phyloP scores from a whole-genome alignment of 2,797 vertebrate genomes.

The Hemibagrus guttatus region DNA sequence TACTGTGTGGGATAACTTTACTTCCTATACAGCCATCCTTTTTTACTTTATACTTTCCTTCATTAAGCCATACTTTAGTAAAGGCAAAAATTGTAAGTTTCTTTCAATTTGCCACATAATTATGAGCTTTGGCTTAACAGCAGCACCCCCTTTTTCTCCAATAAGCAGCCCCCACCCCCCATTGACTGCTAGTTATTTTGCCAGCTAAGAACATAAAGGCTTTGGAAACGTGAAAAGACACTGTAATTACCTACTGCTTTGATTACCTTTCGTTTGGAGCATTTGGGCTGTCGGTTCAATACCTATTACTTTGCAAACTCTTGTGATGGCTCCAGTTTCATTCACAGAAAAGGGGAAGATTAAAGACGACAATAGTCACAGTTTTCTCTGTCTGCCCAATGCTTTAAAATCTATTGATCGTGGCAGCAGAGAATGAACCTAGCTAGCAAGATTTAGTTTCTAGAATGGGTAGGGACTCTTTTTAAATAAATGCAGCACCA shows the following conservation, averaged over 20 bases:
- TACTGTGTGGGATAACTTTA: slow-evolving; percentile 1
- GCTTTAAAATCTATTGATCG: slow-evolving; percentile 51
- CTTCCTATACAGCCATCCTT: neutral
- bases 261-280: slow-evolving; percentile 71
- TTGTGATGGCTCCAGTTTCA: slow-evolving; percentile 65
- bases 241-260: slow-evolving; percentile 74
- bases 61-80: slow-evolving; percentile 56
- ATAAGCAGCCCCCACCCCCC: slow-evolving; percentile 44
- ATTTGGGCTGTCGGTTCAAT: slow-evolving; percentile 67
- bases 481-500: slow-evolving; percentile 20
- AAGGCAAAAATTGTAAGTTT: slow-evolving; percentile 61
- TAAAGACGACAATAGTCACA: slow-evolving; percentile 55
- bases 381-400: slow-evolving; percentile 38
- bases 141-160: slow-evolving; percentile 26
- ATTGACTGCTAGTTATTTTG: slow-evolving; percentile 71
- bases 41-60: slow-evolving; percentile 33
- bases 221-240: slow-evolving; percentile 65
- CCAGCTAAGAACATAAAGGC: slow-evolving; percentile 69
- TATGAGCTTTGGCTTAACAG: slow-evolving; percentile 58
- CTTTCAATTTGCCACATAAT: slow-evolving; percentile 64
- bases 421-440: slow-evolving; percentile 1
- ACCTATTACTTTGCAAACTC: slow-evolving; percentile 73
- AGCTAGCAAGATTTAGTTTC: slow-evolving; percentile 17
- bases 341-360: slow-evolving; percentile 56
- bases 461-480: neutral